Conservation (phyloP, 2,888 invertebrate species). For the Drosophila colorata region DNA sequence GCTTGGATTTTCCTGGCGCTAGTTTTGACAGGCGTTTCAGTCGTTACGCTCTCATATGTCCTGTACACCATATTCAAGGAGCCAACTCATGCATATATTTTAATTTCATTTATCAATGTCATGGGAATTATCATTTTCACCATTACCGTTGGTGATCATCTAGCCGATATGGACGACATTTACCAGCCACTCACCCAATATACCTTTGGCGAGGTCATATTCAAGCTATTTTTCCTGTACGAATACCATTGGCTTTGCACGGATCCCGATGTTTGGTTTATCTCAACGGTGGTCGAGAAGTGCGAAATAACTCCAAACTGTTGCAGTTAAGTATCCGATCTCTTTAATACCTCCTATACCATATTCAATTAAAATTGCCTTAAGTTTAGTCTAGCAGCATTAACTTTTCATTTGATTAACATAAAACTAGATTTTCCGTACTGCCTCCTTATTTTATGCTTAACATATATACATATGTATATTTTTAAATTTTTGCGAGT, state of each 20-base stretch:
- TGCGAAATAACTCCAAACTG: slow-evolving; percentile 56
- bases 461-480: too few species aligned
- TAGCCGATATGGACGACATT: background rate
- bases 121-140: slow-evolving; percentile 48
- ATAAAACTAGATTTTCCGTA: too few species aligned
- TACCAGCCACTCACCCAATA: slow-evolving; percentile 39
- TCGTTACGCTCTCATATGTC: slow-evolving; percentile 41
- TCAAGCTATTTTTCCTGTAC: slow-evolving; percentile 47
- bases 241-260: slow-evolving; percentile 41
- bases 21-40: slow-evolving; percentile 24
- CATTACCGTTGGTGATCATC: background rate
- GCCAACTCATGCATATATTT: slow-evolving; percentile 84
- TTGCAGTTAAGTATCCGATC: slow-evolving; percentile 63
- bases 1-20: slow-evolving; percentile 28
- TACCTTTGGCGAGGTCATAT: slow-evolving; percentile 37
- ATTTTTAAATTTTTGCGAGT: too few species aligned
- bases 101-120: slow-evolving; percentile 17
- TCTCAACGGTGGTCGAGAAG: slow-evolving; percentile 38
- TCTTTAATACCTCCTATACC: too few species aligned
- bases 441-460: too few species aligned
- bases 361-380: too few species aligned
- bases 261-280: slow-evolving; percentile 34
- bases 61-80: slow-evolving; percentile 87
- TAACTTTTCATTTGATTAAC: too few species aligned
- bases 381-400: too few species aligned